phyloP scores from a whole-genome alignment of 2,888 invertebrate genomes.

The Amiota mariae region DNA sequence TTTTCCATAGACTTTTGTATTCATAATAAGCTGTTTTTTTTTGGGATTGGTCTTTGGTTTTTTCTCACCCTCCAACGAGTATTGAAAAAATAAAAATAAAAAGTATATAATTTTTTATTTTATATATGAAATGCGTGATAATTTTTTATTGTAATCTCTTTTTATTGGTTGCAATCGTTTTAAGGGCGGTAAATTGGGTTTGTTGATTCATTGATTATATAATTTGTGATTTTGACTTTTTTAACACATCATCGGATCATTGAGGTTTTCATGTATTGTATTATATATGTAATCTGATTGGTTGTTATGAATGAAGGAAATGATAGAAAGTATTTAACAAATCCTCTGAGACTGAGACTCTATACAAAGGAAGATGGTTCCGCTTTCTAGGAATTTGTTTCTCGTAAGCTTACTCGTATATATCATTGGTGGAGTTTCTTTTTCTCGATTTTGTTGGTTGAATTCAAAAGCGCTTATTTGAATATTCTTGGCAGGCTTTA shows the following conservation, averaged over 20 bases:
- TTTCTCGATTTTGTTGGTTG: too few species aligned
- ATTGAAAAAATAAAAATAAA: background rate
- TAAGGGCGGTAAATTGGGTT: slow-evolving; percentile 48
- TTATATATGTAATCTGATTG: background rate
- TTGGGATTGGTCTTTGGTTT: too few species aligned
- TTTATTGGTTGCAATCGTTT: slow-evolving; percentile 55
- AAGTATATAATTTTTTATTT: background rate
- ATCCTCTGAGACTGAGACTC: too few species aligned
- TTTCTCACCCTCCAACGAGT: too few species aligned
- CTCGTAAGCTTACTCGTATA: too few species aligned
- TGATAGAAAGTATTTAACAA: too few species aligned
- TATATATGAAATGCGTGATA: slow-evolving; percentile 9
- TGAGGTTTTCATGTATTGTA: background rate
- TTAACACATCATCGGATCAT: slow-evolving; percentile 30
- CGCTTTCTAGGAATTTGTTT: too few species aligned
- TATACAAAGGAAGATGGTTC: too few species aligned
- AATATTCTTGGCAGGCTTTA: too few species aligned
- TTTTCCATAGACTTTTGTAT: slow-evolving; percentile 5
- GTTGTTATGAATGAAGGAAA: too few species aligned
- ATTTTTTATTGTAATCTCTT: slow-evolving; percentile 43
- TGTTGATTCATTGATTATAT: slow-evolving; percentile 39
- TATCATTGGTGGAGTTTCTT: too few species aligned
- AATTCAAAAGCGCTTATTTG: too few species aligned
- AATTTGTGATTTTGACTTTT: slow-evolving; percentile 54
- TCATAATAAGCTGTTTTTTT: background rate